These are phyloP conservation scores for Emberiza fucata DNA, from an alignment of 2,113 vertebrate species.

Conservation along the genomic window DNA sequence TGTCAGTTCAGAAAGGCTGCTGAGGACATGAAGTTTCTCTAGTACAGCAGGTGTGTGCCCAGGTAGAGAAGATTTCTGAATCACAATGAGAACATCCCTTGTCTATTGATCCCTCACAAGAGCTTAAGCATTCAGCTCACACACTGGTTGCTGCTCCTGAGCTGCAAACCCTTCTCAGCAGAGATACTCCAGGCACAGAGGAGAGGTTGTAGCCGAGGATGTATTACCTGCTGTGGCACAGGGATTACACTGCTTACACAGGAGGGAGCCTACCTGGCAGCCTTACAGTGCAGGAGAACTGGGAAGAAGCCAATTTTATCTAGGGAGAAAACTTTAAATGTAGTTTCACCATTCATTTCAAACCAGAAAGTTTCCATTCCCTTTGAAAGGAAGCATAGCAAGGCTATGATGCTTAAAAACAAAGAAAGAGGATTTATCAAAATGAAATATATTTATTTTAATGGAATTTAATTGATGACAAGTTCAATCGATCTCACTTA, in stretches of 20 bases:
- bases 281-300: rapidly evolving
- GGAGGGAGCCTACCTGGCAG: background rate
- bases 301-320: background rate
- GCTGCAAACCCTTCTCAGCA: background rate
- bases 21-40: background rate
- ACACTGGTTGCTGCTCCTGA: background rate
- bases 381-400: background rate
- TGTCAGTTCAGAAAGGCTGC: background rate
- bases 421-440: background rate
- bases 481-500: background rate
- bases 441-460: background rate
- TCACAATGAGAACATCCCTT: background rate
- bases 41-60: rapidly evolving
- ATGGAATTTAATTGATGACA: background rate
- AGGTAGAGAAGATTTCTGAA: background rate
- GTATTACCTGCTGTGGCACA: background rate
- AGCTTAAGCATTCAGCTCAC: background rate
- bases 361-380: background rate
- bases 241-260: background rate
- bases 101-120: background rate
- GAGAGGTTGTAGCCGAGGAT: background rate
- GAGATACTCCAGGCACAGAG: background rate
- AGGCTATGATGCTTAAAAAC: background rate
- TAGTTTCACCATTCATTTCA: background rate
- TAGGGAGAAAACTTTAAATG: background rate